Conservation (phyloP, 2,797 vertebrate genomes). For the Atherinosoma microstoma region DNA sequence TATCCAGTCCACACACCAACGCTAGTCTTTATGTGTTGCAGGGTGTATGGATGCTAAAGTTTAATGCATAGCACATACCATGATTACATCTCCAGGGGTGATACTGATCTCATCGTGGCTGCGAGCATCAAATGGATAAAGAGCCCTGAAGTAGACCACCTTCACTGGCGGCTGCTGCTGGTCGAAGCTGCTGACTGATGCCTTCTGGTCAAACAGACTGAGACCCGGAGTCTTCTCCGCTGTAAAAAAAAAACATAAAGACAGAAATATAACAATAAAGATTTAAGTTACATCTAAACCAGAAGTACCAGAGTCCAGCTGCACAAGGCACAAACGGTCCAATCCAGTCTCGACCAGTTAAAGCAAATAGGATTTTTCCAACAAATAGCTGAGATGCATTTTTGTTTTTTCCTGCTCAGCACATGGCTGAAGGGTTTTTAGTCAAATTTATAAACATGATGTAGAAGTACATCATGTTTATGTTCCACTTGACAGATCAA, state of each 20-base stretch:
- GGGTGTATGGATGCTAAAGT: background rate
- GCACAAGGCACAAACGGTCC: background rate
- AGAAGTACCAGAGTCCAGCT: background rate
- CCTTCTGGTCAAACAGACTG: conserved; percentile 78
- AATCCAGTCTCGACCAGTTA: too few species aligned
- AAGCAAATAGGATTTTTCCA: too few species aligned
- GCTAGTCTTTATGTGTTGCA: background rate
- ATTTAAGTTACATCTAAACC: background rate
- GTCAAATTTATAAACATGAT: too few species aligned
- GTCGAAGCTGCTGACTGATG: conserved; percentile 84
- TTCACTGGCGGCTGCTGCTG: conserved; percentile 87
- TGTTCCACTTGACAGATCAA: too few species aligned
- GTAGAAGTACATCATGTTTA: too few species aligned
- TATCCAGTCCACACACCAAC: background rate
- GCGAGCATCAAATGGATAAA: conserved; percentile 97
- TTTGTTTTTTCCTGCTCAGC: too few species aligned
- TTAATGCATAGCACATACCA: conserved; percentile 83
- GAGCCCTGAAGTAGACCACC: conserved; percentile 95
- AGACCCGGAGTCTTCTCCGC: conserved; percentile 56
- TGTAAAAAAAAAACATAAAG: background rate
- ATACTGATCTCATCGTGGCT: conserved; percentile 98
- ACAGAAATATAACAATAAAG: background rate
- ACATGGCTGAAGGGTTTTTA: too few species aligned
- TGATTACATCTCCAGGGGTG: conserved; percentile 94
- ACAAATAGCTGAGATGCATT: too few species aligned